These are phyloP conservation scores for Odontophorus gujanensis DNA, from an alignment of 2,113 vertebrate genomes.

Conservation along the genomic window DNA sequence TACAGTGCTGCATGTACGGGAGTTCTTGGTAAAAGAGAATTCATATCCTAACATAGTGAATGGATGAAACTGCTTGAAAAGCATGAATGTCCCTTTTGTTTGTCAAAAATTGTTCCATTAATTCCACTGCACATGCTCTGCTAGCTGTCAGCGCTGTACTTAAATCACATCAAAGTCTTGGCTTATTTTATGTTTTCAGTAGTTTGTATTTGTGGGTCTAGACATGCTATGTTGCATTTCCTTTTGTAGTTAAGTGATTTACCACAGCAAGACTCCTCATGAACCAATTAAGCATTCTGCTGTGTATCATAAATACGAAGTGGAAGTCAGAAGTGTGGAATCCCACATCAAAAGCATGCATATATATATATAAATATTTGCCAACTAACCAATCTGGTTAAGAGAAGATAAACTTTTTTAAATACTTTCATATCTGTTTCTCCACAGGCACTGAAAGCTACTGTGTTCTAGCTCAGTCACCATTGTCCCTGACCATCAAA, in stretches of 20 bases:
- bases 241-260: slow-evolving; percentile 19
- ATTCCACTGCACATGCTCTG: neutral
- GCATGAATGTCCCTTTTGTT: neutral
- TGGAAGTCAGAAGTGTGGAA: neutral
- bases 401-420: neutral
- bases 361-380: neutral
- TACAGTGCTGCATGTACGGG: neutral
- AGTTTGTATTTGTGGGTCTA: neutral
- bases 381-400: neutral
- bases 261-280: neutral
- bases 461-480: neutral
- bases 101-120: neutral
- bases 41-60: neutral
- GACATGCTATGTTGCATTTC: neutral
- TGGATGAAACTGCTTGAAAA: neutral
- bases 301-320: neutral
- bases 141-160: neutral
- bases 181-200: neutral
- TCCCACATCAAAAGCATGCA: neutral
- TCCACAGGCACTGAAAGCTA: neutral
- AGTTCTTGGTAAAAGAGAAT: neutral
- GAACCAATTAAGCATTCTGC: neutral
- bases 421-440: neutral
- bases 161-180: neutral
- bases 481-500: neutral